Base-by-base conservation (phyloP, 2,888 invertebrate species). In the Diarsia brunnea region DNA sequence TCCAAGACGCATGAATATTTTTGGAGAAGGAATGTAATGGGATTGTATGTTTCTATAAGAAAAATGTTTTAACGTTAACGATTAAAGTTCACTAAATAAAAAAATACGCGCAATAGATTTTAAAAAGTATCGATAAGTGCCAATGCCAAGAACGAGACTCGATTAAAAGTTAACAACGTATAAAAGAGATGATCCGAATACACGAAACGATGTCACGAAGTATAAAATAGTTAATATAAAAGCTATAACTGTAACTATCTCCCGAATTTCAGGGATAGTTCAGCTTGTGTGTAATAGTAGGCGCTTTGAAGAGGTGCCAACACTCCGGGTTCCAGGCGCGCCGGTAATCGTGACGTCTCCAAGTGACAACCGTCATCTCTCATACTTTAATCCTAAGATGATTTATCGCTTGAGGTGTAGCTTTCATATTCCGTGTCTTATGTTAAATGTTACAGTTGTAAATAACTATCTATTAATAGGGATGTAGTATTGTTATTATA, bases 271-370 rank as follows among this genome's bases (percentile, higher is more conserved):
- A 81, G 84, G 79, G 73, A 84, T 73, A 78, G 73, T 78, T 78
- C 45, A 65, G 73, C 58, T 73, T 70, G 64, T 67, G 43, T 68
- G 69, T 78, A 78, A 84, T 71, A 75, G 65, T 77, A 81, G 84
- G 77, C 77, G 70, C 88, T 92, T 92, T 91, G 92, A 91, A 78
- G 82, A 73, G 67, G 81, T 91, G 92, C 92, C 93, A 93, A 92
- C 88, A 89, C 88, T 89, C 89, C 72, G 16, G 73, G 82, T 77
- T 86, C 78, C 80, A 81, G 75, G 72, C 82, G 75, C 75, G 65
- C 70, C 81, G 71, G 74, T 75, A 63, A 68, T 81, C 69, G 74
- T 80, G 84, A 80, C 75, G 60, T 58, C 73, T 73, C 58, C 31
- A 66, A 73, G 63, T 75, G 71, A 79, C 86, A 78, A 74, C 61